Evolutionary conservation across 1,140 invertebrate genomes (phyloP).

Genomic region (Plectrocnemia conspersa): DNA sequence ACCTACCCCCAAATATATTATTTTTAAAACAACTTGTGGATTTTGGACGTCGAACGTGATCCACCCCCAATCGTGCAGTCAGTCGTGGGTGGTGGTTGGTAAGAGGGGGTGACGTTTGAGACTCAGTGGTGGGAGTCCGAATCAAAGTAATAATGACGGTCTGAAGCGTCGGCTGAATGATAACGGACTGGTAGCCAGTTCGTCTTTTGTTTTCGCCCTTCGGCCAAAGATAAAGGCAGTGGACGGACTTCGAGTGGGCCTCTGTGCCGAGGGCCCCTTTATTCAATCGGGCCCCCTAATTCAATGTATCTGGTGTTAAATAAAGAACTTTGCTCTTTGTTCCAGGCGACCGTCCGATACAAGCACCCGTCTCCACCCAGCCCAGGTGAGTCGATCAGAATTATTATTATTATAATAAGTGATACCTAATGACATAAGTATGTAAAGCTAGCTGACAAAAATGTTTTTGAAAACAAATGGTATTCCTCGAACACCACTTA

Average conservation of each 20-base stretch:
- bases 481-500: no score
- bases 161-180: constrained; percentile 27
- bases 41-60: no score
- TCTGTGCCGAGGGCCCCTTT: neutral
- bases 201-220: constrained; percentile 24
- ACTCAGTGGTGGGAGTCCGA: constrained; percentile 10
- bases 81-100: no score
- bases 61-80: no score
- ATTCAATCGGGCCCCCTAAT: neutral
- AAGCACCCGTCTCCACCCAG: constrained; percentile 45
- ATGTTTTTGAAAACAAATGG: no score
- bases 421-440: no score
- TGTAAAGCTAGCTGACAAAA: no score
- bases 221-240: neutral
- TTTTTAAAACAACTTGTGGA: no score
- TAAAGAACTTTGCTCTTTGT: constrained; percentile 37
- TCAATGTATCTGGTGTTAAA: neutral
- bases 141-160: constrained; percentile 34
- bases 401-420: no score
- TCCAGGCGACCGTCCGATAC: constrained; percentile 48
- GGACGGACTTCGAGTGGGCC: no score
- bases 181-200: constrained; percentile 22
- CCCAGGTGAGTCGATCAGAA: constrained; percentile 41
- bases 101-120: no score
- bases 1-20: no score